Percentiles rank a stretch among this genome's conserved stretches.
Conservation (phyloP, 2,113 vertebrate genomes). For the Smithornis capensis region DNA sequence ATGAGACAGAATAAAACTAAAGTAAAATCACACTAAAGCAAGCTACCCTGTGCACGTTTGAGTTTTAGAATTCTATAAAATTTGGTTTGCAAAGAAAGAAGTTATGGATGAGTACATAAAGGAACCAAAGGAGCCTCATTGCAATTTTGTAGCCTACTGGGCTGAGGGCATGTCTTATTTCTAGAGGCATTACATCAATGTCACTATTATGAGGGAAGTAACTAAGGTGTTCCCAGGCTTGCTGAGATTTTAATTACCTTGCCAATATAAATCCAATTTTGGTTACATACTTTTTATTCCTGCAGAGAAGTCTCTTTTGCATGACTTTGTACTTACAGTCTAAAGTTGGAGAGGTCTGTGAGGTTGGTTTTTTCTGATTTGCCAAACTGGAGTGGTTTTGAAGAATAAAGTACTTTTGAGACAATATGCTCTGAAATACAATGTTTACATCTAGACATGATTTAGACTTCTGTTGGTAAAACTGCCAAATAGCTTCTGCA, state of each 20-base stretch:
- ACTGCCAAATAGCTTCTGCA: neutral
- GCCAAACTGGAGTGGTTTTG: neutral
- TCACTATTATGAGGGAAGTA: neutral
- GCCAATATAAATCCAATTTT: neutral
- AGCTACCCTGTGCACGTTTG: neutral
- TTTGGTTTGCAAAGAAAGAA: neutral
- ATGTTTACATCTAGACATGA: neutral
- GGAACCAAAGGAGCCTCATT: neutral
- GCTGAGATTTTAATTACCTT: slow-evolving; percentile 25
- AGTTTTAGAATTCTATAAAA: neutral
- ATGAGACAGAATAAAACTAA: neutral
- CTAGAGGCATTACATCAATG: neutral
- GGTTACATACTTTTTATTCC: neutral
- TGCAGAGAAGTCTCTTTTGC: neutral
- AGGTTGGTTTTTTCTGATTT: neutral
- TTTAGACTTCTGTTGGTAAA: neutral
- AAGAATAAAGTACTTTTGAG: neutral
- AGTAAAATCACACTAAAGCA: neutral
- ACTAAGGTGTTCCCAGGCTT: neutral
- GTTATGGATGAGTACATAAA: neutral
- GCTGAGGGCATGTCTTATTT: neutral
- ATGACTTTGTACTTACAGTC: neutral
- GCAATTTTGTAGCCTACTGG: neutral
- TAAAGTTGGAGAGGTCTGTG: neutral
- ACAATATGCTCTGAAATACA: neutral